phyloP scores from a whole-genome alignment of 2,113 vertebrate species.

The Okapia johnstoni region DNA sequence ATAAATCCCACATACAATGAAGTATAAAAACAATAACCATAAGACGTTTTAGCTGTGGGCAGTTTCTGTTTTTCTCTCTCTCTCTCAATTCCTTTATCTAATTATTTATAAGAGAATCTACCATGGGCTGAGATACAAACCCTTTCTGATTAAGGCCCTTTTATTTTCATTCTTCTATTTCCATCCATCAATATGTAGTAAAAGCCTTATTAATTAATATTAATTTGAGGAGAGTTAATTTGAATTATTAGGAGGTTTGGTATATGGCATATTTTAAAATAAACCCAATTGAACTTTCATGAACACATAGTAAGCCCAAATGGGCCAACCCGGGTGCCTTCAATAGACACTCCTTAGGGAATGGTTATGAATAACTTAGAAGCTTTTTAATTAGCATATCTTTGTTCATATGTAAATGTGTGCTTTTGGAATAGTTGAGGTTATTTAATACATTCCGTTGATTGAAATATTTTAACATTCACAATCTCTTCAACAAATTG shows the following conservation, averaged over 20 bases:
- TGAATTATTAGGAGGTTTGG: slow-evolving; percentile 64
- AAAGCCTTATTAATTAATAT: slow-evolving; percentile 64
- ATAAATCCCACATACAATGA: slow-evolving; percentile 26
- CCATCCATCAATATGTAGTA: slow-evolving; percentile 72
- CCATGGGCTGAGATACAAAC: slow-evolving; percentile 13
- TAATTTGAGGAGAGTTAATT: slow-evolving; percentile 58
- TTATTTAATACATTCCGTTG: slow-evolving; percentile 52
- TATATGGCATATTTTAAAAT: slow-evolving; percentile 58
- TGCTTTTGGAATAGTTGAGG: slow-evolving; percentile 54
- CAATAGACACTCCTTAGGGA: slow-evolving; percentile 44
- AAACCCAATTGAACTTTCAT: slow-evolving; percentile 65
- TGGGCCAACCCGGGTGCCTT: slow-evolving; percentile 6
- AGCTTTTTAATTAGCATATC: slow-evolving; percentile 66
- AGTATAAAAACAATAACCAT: slow-evolving; percentile 47
- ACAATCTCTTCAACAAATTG: slow-evolving; percentile 32
- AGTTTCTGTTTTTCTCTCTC: not conserved
- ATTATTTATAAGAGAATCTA: slow-evolving; percentile 63
- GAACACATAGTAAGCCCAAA: slow-evolving; percentile 47
- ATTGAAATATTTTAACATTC: slow-evolving; percentile 39
- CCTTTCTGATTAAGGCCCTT: slow-evolving; percentile 58
- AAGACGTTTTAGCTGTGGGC: slow-evolving; percentile 11
- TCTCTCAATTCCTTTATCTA: slow-evolving; percentile 23
- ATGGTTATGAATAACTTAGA: slow-evolving; percentile 64
- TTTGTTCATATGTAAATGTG: slow-evolving; percentile 72
- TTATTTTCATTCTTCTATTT: slow-evolving; percentile 67